Percentiles rank a stretch among this genome's conserved stretches.
Evolutionary conservation across 1,140 invertebrate genomes (phyloP).

Genomic region (Rhysida immarginata): DNA sequence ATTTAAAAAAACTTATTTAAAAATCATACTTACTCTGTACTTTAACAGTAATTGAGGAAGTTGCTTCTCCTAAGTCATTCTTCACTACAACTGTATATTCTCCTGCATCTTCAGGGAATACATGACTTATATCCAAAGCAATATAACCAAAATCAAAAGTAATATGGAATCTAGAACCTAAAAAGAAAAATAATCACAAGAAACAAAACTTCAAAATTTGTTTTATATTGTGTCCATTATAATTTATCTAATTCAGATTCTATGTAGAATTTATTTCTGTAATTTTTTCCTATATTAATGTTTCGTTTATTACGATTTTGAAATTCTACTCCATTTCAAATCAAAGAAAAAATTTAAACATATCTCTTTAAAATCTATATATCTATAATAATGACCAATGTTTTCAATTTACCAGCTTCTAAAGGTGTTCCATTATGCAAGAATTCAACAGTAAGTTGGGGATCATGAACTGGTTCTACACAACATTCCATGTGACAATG

Average conservation of each 20-base stretch:
- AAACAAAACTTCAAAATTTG: too few species aligned
- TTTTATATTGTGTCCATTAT: too few species aligned
- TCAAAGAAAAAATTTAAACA: too few species aligned
- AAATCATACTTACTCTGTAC: slow-evolving; percentile 37
- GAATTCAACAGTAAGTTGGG: slow-evolving; percentile 76
- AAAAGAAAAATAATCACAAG: too few species aligned
- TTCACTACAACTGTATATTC: slow-evolving; percentile 79
- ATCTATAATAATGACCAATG: too few species aligned
- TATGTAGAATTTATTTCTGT: too few species aligned
- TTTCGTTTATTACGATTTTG: too few species aligned
- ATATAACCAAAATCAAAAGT: slow-evolving; percentile 93
- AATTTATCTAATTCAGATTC: too few species aligned
- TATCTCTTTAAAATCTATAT: too few species aligned
- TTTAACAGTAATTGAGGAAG: slow-evolving; percentile 58
- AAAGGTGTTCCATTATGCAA: slow-evolving; percentile 78
- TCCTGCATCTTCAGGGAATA: slow-evolving; percentile 83
- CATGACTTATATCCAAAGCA: slow-evolving; percentile 74
- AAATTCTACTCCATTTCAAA: too few species aligned
- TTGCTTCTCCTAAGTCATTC: slow-evolving; percentile 72
- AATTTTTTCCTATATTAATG: too few species aligned
- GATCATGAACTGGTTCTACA: slow-evolving; percentile 79
- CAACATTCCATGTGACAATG: slow-evolving; percentile 81
- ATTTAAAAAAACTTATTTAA: too few species aligned
- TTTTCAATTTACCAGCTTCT: slow-evolving; percentile 33
- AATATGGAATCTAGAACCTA: slow-evolving; percentile 74